These are phyloP conservation scores for Craseonycteris thonglongyai DNA, from an alignment of 2,113 vertebrate genomes.

Conservation along the genomic window DNA sequence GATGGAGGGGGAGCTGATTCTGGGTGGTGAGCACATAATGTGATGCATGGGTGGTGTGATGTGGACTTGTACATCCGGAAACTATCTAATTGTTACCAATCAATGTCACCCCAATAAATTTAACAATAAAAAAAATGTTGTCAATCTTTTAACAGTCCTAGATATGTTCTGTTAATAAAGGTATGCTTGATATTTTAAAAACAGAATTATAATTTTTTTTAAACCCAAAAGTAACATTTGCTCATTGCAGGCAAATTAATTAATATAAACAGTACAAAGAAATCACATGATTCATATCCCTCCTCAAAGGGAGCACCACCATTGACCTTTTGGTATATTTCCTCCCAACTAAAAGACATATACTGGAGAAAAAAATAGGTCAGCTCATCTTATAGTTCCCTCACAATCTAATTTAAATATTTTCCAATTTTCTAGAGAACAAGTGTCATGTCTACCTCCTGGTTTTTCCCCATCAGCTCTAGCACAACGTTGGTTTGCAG, in stretches of 20 bases:
- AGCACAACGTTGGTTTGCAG: constrained; percentile 77
- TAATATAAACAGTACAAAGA: neutral
- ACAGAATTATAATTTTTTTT: neutral
- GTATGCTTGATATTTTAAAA: neutral
- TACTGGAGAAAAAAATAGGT: neutral
- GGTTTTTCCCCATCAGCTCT: constrained; percentile 82
- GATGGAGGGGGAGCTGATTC: no score
- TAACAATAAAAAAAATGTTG: constrained; percentile 17
- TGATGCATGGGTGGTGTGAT: no score
- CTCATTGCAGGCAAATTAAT: neutral
- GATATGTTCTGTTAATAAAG: neutral
- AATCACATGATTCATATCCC: neutral
- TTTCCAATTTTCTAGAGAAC: neutral
- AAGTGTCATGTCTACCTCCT: constrained; percentile 80
- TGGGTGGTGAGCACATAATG: no score
- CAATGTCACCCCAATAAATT: no score
- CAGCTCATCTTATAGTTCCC: neutral
- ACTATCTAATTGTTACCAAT: no score
- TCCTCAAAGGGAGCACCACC: neutral
- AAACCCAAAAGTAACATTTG: neutral
- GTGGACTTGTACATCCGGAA: no score
- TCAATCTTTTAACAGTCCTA: neutral
- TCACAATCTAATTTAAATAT: neutral
- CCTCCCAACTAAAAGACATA: neutral
- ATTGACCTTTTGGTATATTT: neutral